Percentiles rank a stretch among this genome's conserved stretches.
Evolutionary conservation across 2,797 vertebrate species (phyloP).

Genomic region (Erpetoichthys calabaricus): DNA sequence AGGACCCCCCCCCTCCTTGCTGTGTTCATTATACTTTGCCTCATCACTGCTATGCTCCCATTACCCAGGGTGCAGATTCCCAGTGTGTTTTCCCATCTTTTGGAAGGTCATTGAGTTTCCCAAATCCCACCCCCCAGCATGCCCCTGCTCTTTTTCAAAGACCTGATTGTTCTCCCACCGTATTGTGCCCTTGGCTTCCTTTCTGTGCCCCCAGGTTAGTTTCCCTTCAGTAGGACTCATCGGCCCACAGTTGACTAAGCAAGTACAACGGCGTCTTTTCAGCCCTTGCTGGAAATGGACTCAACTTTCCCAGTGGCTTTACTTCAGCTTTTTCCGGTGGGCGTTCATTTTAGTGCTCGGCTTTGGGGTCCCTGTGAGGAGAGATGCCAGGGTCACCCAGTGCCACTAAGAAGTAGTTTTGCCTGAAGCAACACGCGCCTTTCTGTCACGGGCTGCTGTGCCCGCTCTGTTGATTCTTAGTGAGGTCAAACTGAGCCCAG

Average conservation of each 20-base stretch:
- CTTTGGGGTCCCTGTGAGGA: background rate
- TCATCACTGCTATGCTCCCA: too few relatives aligned
- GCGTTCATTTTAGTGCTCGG: background rate
- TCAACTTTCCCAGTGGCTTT: background rate
- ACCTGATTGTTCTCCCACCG: constrained; percentile 16
- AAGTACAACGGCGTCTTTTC: constrained; percentile 18
- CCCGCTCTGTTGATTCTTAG: too few relatives aligned
- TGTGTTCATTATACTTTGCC: too few relatives aligned
- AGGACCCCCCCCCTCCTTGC: too few relatives aligned
- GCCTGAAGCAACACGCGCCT: too few relatives aligned
- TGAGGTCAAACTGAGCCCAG: too few relatives aligned
- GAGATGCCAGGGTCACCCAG: too few relatives aligned
- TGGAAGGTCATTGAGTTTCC: constrained; percentile 24
- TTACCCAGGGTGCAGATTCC: too few relatives aligned
- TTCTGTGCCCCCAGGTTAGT: constrained; percentile 16
- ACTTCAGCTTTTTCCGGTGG: background rate
- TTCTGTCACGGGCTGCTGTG: too few relatives aligned
- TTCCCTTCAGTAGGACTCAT: constrained; percentile 22
- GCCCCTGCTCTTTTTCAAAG: constrained; percentile 13
- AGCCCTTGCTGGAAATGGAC: background rate
- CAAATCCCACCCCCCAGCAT: background rate
- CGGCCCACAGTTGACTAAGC: constrained; percentile 18
- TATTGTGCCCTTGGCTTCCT: background rate
- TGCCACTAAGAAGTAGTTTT: too few relatives aligned
- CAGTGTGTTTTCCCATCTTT: constrained; percentile 1